Conservation (phyloP, 2,888 invertebrate genomes). For the Steinernema carpocapsae region DNA sequence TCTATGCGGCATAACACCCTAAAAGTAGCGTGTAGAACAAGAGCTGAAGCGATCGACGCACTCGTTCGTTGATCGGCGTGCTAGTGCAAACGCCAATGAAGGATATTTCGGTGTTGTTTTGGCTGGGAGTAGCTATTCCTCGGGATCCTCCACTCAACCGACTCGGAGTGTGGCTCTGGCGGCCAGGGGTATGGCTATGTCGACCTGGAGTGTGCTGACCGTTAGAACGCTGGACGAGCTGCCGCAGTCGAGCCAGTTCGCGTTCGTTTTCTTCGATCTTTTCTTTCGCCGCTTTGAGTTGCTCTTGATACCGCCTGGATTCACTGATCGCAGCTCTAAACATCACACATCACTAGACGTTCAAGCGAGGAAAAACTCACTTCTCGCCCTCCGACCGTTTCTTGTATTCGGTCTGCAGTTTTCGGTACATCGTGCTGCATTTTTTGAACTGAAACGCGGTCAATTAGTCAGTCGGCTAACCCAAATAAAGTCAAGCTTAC, state of each 20-base stretch:
- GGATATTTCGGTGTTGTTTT: background rate
- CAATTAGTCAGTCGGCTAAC: background rate
- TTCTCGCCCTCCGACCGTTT: background rate
- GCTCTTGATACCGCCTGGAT: background rate
- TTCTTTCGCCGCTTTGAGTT: background rate
- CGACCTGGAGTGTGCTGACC: background rate
- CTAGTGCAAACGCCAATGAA: conserved; percentile 6
- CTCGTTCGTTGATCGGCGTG: conserved; percentile 10
- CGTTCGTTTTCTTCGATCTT: conserved; percentile 8
- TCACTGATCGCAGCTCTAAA: conserved; percentile 12
- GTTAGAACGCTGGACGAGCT: background rate
- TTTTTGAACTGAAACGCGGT: conserved; percentile 12
- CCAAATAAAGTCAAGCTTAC: background rate
- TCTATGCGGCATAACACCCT: background rate
- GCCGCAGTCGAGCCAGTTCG: background rate
- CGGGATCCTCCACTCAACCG: no score
- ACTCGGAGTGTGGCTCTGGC: no score
- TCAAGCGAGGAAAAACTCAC: background rate
- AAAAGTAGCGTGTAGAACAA: background rate
- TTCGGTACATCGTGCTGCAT: conserved; percentile 8
- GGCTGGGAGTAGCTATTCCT: conserved; percentile 6
- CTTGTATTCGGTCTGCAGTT: conserved; percentile 1
- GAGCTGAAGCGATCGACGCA: background rate
- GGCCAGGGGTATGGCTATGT: no score
- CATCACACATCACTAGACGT: background rate